Conservation (phyloP, 2,797 vertebrate species). For the Protosalanx chinensis region DNA sequence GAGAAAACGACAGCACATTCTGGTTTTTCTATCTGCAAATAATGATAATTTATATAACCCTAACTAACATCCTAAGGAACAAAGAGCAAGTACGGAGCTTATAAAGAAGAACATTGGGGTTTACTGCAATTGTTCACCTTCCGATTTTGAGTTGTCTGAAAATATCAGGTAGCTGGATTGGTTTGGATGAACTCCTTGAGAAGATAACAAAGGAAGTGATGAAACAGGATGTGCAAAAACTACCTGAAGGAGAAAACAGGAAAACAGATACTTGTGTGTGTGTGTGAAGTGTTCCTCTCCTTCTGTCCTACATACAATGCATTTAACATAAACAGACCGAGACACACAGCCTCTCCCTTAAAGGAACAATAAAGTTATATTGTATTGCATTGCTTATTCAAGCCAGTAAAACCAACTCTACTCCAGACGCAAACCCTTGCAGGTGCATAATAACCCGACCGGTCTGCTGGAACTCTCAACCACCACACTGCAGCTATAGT, state of each 20-base stretch:
- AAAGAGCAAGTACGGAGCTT: not conserved
- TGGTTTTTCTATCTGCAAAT: not conserved
- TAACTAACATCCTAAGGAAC: too few species aligned
- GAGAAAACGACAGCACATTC: not conserved
- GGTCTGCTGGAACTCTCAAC: not conserved
- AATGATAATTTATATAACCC: too few species aligned
- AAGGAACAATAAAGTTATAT: not conserved
- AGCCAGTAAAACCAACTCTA: conserved; percentile 21
- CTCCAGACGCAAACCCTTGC: conserved; percentile 24
- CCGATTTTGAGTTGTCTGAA: not conserved
- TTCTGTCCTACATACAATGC: not conserved
- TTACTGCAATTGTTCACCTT: not conserved
- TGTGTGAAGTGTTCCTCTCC: not conserved
- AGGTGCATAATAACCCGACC: conserved; percentile 30
- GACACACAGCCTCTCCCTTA: not conserved
- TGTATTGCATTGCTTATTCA: conserved; percentile 8
- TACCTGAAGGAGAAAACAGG: not conserved
- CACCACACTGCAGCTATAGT: not conserved
- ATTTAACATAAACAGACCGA: not conserved
- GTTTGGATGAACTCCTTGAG: not conserved
- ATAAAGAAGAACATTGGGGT: not conserved
- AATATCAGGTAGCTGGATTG: not conserved
- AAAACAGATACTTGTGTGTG: not conserved
- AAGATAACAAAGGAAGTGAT: not conserved
- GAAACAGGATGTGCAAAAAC: not conserved